Evolutionary conservation across 37 sponge, comb jelly and placozoan species (phyloP), one percentile per base, ranked within the genome.

Genomic region (Eunapius fragilis): DNA sequence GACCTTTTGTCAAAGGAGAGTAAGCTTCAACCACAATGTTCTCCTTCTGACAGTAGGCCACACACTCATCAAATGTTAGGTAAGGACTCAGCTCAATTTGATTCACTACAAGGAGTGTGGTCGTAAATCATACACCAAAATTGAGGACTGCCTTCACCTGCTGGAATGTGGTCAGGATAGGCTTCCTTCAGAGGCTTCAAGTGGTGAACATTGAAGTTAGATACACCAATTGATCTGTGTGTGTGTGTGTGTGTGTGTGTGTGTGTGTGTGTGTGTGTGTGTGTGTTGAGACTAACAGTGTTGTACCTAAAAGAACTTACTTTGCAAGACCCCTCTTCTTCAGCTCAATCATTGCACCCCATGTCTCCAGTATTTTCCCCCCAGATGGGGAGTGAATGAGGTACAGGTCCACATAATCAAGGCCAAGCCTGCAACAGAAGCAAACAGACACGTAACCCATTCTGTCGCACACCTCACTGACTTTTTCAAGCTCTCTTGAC

Each of bases 61-160:
- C 90, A 48, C 87, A 72, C 58, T 95, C 95, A 68, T 89, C 78
- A 72, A 90, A 86, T 24, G 90, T 71, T 28, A 92, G 82, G 72
- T 84, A 95, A 0, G 95, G 95, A 48, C 72, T 89, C 14, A 95
- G 30, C 80, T 95, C 95, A 48, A 95, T 81, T 82, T 95, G 95
- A 69, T 95, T 95, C 69, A 92, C 95, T 89, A 82, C 12, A 32
- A 32, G 26, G 33, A 25, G 9, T 7, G 33, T 35, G 24, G 23
- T 30, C 34, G 27, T 33, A 74, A 23, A 28, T 28, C 27, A 31
- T 28, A 4, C 5, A 70, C 27, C 71, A 3, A 28, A n/a, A n/a
- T n/a, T n/a, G n/a, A n/a, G n/a, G n/a, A 70, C 28, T 30, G 28
- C 73, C 22, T 50, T 33, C 31, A 87, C 88, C 76, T 69, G 76